Percentiles rank a stretch among this genome's conserved stretches.
phyloP scores from a whole-genome alignment of 2,797 vertebrate species.

The Monodelphis domestica region DNA sequence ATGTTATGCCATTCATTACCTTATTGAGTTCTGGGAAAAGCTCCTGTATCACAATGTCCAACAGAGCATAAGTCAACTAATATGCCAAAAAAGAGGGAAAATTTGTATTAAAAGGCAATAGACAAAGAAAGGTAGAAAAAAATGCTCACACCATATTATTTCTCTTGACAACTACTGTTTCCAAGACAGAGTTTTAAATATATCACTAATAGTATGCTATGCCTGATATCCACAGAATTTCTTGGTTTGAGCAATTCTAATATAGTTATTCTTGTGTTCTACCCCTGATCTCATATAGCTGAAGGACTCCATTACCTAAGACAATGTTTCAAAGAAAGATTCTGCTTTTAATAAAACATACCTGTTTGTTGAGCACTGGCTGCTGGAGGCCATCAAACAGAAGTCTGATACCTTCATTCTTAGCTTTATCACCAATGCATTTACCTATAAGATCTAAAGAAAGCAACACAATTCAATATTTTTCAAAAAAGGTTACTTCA shows the following conservation, averaged over 20 bases:
- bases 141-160: conserved; percentile 34
- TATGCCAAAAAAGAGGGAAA: conserved; percentile 66
- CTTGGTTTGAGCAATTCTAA: not conserved
- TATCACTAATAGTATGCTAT: not conserved
- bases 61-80: conserved; percentile 94
- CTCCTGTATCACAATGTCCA: conserved; percentile 95
- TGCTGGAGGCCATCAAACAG: conserved; percentile 95
- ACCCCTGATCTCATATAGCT: not conserved
- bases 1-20: conserved; percentile 83
- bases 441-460: conserved; percentile 90
- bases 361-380: conserved; percentile 98
- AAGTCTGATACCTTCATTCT: conserved; percentile 91
- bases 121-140: conserved; percentile 33
- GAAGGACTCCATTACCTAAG: not conserved
- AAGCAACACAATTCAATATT: conserved; percentile 28
- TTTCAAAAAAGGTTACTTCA: not conserved
- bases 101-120: conserved; percentile 3
- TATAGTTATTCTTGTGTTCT: not conserved
- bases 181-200: not conserved
- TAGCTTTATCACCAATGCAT: conserved; percentile 92
- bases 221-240: not conserved
- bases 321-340: not conserved
- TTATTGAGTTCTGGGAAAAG: conserved; percentile 94
- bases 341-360: conserved; percentile 68
- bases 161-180: not conserved